These are phyloP conservation scores for Linnaemya tessellans DNA, from an alignment of 2,888 invertebrate species.

Conservation along the genomic window DNA sequence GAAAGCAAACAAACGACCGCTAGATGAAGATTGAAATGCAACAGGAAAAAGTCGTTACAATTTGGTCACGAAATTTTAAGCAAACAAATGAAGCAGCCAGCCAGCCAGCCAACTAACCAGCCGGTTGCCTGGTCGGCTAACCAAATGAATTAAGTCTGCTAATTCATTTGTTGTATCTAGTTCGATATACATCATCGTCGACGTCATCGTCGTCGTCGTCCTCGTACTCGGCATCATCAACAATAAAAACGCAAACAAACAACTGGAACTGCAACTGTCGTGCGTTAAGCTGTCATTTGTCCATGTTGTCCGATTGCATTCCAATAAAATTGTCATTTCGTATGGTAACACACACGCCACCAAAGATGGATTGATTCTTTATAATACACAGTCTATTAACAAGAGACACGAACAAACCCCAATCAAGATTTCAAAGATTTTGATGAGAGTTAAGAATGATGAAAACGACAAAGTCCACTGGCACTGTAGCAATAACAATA, in stretches of 20 bases:
- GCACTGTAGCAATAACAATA: conserved; percentile 16
- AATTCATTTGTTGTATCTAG: conserved; percentile 37
- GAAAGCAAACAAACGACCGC: conserved; percentile 16
- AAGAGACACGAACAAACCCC: conserved; percentile 39
- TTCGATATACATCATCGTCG: conserved; percentile 2
- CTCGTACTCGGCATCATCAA: not conserved
- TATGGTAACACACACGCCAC: conserved; percentile 68
- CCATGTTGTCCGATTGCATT: conserved; percentile 72
- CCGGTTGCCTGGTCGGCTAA: not conserved
- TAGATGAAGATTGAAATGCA: conserved; percentile 62
- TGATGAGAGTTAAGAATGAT: conserved; percentile 36
- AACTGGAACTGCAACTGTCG: conserved; percentile 65
- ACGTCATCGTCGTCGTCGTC: not conserved
- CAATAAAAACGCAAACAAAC: conserved; percentile 3
- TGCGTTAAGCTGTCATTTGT: conserved; percentile 72
- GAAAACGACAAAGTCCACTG: conserved; percentile 15
- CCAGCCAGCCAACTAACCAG: conserved; percentile 25
- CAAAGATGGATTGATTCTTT: conserved; percentile 62
- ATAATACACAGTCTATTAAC: conserved; percentile 19
- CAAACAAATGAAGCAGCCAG: conserved; percentile 11
- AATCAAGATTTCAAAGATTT: conserved; percentile 66
- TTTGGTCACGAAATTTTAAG: conserved; percentile 74
- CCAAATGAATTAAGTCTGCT: not conserved
- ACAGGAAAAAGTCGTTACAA: conserved; percentile 74
- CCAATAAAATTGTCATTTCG: conserved; percentile 74